Evolutionary conservation across 1,140 invertebrate species (phyloP).

Genomic region (Trigoniulus corallinus): DNA sequence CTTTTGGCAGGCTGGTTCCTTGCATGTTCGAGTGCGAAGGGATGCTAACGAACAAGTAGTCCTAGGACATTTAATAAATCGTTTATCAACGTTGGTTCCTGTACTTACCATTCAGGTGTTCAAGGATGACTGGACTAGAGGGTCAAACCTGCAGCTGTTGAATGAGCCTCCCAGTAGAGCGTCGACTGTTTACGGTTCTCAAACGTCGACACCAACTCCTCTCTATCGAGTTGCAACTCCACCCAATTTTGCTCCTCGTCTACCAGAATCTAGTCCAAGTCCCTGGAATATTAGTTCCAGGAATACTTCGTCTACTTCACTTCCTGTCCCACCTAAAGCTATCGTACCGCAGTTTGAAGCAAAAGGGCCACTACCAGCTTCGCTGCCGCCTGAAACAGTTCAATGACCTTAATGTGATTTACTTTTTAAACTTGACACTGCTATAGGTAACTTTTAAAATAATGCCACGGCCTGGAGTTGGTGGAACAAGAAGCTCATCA

Average conservation of each 20-base stretch:
- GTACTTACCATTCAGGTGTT: slow-evolving; percentile 41
- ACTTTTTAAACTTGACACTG: not conserved
- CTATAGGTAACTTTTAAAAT: no score
- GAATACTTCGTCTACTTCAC: not conserved
- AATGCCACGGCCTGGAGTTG: no score
- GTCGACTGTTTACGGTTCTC: not conserved
- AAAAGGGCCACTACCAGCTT: not conserved
- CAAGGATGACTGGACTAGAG: slow-evolving; percentile 31
- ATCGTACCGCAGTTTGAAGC: not conserved
- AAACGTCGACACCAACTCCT: not conserved
- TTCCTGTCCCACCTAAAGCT: not conserved
- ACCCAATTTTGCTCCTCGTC: not conserved
- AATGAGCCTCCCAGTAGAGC: not conserved
- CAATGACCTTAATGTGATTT: not conserved
- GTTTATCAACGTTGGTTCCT: slow-evolving; percentile 36
- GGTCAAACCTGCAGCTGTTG: slow-evolving; percentile 1
- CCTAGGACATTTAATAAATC: slow-evolving; percentile 37
- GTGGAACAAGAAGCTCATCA: no score
- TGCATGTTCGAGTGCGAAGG: slow-evolving; percentile 41
- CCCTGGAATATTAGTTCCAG: not conserved
- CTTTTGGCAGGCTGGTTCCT: slow-evolving; percentile 34
- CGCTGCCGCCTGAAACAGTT: not conserved
- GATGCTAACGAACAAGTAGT: slow-evolving; percentile 49
- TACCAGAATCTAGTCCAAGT: not conserved
- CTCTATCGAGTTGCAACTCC: not conserved